phyloP scores from a whole-genome alignment of 1,140 invertebrate species.

The Teleogryllus occipitalis region DNA sequence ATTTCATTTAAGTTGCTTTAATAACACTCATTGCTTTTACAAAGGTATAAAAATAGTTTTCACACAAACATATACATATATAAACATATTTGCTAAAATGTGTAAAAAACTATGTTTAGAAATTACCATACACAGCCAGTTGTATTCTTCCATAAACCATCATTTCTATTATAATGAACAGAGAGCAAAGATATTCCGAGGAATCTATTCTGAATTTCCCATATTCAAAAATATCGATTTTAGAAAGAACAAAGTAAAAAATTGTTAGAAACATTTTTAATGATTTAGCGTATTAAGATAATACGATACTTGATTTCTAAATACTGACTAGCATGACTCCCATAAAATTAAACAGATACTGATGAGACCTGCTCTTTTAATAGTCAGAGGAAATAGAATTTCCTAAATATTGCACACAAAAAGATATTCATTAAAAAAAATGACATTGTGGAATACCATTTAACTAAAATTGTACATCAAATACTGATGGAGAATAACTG shows the following conservation, averaged over 20 bases:
- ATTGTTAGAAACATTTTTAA: background rate
- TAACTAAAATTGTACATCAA: conserved; percentile 64
- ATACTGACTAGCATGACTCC: background rate
- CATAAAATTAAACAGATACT: background rate
- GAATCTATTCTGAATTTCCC: background rate
- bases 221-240: background rate
- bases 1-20: too few species aligned
- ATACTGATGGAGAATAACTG: conserved; percentile 58
- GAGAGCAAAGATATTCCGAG: too few species aligned
- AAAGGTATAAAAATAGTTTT: conserved; percentile 1
- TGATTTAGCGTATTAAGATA: background rate
- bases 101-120: too few species aligned
- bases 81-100: too few species aligned
- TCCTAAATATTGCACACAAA: background rate
- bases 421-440: background rate
- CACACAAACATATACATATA: background rate
- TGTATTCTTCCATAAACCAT: too few species aligned
- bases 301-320: background rate
- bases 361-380: background rate
- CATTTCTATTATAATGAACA: too few species aligned
- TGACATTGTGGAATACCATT: background rate
- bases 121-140: too few species aligned
- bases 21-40: background rate
- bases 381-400: background rate
- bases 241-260: background rate